Conservation (phyloP, 2,113 vertebrate species). For the Lophochroa leadbeateri region DNA sequence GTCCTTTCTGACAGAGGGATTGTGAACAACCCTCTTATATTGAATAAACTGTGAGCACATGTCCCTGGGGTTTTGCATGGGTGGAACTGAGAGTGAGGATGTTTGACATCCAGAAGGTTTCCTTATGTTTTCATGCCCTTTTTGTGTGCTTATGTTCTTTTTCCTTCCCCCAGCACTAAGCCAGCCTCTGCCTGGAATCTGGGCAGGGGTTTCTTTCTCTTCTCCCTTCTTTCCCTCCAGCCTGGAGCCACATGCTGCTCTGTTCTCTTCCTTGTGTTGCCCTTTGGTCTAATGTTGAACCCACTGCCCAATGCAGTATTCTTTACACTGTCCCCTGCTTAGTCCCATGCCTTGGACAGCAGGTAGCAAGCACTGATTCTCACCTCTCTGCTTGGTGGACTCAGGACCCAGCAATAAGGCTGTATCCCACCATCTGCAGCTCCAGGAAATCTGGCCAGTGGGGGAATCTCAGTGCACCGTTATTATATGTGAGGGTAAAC, state of each 20-base stretch:
- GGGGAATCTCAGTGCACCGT: not conserved
- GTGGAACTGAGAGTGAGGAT: not conserved
- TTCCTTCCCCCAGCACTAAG: not conserved
- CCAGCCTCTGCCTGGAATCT: not conserved
- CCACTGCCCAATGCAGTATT: not conserved
- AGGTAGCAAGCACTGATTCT: not conserved
- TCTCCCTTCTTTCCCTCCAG: not conserved
- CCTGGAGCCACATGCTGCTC: not conserved
- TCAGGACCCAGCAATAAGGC: not conserved
- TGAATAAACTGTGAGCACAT: not conserved
- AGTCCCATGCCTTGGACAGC: not conserved
- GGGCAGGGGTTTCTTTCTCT: not conserved
- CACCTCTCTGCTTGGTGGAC: not conserved
- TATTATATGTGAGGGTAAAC: not conserved
- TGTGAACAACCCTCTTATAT: not conserved
- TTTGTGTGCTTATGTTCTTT: not conserved
- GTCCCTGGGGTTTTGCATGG: not conserved
- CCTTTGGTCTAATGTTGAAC: fast-evolving
- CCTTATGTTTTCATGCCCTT: not conserved
- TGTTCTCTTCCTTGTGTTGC: not conserved
- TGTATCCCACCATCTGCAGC: not conserved
- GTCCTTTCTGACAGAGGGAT: not conserved
- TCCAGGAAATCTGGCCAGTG: not conserved
- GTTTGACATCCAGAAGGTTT: not conserved
- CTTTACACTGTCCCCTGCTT: not conserved